A percentile compares a stretch with the other conserved stretches of the same genome.
These are phyloP conservation scores for Sebastolobus alascanus DNA, from an alignment of 2,797 vertebrate species.

Conservation along the genomic window DNA sequence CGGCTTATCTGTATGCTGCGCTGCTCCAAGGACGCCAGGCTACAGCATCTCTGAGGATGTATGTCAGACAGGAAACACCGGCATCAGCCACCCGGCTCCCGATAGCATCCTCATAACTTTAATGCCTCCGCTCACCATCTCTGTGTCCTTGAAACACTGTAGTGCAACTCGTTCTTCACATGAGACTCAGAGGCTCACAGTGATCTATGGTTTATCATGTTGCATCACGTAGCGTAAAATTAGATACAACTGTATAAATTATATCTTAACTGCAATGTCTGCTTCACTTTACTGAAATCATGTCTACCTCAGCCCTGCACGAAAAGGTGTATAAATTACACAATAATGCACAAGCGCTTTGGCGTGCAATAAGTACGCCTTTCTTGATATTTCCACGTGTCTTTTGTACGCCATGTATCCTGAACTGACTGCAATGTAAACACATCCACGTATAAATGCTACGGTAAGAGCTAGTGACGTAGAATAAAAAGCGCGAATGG, in stretches of 20 bases:
- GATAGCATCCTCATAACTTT: conserved; percentile 16
- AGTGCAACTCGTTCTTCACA: neutral
- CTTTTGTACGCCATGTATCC: no score
- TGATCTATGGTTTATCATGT: neutral
- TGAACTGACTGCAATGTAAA: no score
- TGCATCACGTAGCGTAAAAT: neutral
- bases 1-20: conserved; percentile 64
- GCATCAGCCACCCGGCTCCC: conserved; percentile 12
- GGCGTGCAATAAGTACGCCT: no score
- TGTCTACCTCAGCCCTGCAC: no score
- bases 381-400: no score
- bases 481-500: no score
- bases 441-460: no score
- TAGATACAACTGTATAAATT: neutral
- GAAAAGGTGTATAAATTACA: no score
- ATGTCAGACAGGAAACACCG: conserved; percentile 31
- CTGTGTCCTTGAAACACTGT: conserved; percentile 28
- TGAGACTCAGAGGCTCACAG: no score
- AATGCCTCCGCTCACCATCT: neutral
- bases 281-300: neutral
- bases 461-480: no score
- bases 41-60: conserved; percentile 35
- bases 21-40: conserved; percentile 51
- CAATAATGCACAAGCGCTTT: no score
- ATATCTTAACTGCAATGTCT: no score